Evolutionary conservation across 1,140 invertebrate species (phyloP), one percentile per base, ranked within the genome.

Genomic region (Batillaria attramentaria): DNA sequence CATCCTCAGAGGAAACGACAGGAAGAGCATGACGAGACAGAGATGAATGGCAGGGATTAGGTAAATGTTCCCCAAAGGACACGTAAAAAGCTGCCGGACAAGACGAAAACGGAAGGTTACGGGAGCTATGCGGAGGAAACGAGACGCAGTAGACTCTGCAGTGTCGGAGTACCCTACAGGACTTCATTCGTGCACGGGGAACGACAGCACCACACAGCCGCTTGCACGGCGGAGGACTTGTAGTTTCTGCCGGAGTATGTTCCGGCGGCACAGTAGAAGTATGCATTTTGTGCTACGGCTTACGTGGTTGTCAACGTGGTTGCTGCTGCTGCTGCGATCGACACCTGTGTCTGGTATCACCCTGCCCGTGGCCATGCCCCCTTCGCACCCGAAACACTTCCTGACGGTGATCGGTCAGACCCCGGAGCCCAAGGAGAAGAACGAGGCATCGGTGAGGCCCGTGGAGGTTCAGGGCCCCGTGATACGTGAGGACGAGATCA

Each of bases 281-380:
- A 39, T 39, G 54, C 33, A 39, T 57, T 35, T 33, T 20, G 10
- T 13, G 20, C 1, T 62, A 24, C 54, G 16, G 46, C 16, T 39
- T 35, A 42, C 39, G 46, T 33, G 54, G 54, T 57, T 41, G 73
- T 3, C 3, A 57, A 31, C 24, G 54, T 8, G 50, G 72, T 6
- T 37, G 2, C n/a, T 73, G 43, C 37, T 57, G 72, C 3, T 57
- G 46, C 10, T 57, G 33, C 31, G 39, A 24, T 33, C 54, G n/a
- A 46, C n/a, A 31, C 57, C 54, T 3, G 50, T 24, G 5, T 18
- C 39, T 33, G 31, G 54, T 57, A 60, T 75, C 73, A 75, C 73
- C 18, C 54, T 75, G 54, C 73, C 73, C 5, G 73, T 75, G 35
- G 54, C 73, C 57, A 75, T 75, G 73, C 46, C 73, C 0, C 33